Base-by-base conservation (phyloP, 2,113 vertebrate species). In the Plecturocebus donacophilus region DNA sequence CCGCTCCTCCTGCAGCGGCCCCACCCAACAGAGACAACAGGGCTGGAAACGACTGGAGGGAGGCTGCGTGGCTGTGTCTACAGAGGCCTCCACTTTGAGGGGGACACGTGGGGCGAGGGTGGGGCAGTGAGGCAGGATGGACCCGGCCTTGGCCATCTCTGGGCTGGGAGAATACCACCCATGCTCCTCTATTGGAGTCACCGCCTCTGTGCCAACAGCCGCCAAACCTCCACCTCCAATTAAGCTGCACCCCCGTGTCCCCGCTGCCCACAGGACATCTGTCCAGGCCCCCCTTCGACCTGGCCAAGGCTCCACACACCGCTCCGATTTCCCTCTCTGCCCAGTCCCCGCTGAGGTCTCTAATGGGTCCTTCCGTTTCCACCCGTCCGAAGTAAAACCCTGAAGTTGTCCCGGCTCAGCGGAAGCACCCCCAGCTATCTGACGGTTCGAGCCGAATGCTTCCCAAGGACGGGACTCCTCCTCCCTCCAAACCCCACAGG, bases 1-100 rank as follows among this genome's bases (percentile, higher is more conserved):
- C 19, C 20, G 11, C 25, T 38, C 21, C 45, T 42, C 45, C n/a
- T 9, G n/a, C 19, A 32, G 27, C 61, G 13, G 27, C 61, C 61
- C 27, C 12, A 6, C 61, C 27, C 61, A 0, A 14, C 61, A 32
- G 12, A 32, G 61, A 11, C 2, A 4, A 61, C 61, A 30, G 30
- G 61, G 61, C 61, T 30, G 5, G 61, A 4, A 61, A 61, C 56
- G 11, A 23, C 25, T 5, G 1, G 10, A 61, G 25, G 4, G 11
- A 0, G 5, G 0, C 16, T 3, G 75, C 16, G 2, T 5, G 0
- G 10, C 14, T 9, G 13, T 19, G 68, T 12, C 20, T 23, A 6
- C 3, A 16, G 40, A 66, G 35, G 64, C 38, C 76, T 40, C 13
- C 17, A 3, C 27, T 42, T 19, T 58, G 30, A 14, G 17, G 49